These are phyloP conservation scores for Brachionus sp. DNA, from an alignment of 1,140 invertebrate species.

Conservation along the genomic window DNA sequence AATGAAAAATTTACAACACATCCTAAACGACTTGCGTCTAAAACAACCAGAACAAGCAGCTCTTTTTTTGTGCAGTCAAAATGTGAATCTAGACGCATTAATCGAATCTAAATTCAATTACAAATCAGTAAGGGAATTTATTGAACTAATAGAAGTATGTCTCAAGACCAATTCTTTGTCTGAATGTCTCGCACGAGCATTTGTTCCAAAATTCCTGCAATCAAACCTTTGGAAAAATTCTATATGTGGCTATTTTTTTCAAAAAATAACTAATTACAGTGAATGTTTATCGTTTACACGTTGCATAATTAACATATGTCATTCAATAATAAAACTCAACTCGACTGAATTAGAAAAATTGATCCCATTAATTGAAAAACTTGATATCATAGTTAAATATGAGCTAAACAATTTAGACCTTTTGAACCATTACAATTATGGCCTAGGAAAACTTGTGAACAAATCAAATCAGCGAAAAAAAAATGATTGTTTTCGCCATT, in stretches of 20 bases:
- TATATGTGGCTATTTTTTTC: background rate
- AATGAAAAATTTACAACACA: background rate
- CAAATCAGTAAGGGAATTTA: background rate
- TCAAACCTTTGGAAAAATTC: background rate
- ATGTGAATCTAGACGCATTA: background rate
- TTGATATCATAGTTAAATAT: slow-evolving; percentile 12
- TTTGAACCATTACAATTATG: background rate
- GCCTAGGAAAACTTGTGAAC: background rate
- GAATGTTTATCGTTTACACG: background rate
- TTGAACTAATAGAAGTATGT: background rate
- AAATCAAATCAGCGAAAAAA: background rate
- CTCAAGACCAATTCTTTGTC: background rate
- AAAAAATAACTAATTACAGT: background rate
- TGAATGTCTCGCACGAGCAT: background rate
- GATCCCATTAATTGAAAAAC: background rate
- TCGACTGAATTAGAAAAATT: background rate
- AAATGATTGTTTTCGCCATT: slow-evolving; percentile 50
- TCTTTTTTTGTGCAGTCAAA: background rate
- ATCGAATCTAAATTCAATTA: background rate
- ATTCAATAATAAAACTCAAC: background rate
- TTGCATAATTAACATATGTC: background rate
- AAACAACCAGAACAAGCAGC: slow-evolving; percentile 8
- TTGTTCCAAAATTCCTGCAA: background rate
- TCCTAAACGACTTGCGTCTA: background rate
- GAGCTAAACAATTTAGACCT: background rate